A percentile compares a stretch with the other conserved stretches of the same genome.
Evolutionary conservation across 2,797 vertebrate genomes (phyloP).

Genomic region (Synanceia verrucosa): DNA sequence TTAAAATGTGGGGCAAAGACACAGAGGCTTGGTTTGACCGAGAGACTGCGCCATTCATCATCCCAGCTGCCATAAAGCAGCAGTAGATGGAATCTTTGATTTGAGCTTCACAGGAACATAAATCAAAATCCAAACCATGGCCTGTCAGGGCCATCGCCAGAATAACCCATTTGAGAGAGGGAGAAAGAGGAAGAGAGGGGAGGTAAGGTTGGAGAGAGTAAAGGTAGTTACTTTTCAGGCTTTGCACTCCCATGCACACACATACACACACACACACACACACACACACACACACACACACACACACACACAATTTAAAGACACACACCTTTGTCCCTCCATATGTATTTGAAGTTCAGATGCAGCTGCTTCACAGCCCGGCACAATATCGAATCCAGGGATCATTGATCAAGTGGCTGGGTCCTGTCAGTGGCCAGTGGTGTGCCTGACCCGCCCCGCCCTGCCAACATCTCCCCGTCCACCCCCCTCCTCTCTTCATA

Average conservation of each 20-base stretch:
- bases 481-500: constrained; percentile 65
- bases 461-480: constrained; percentile 65
- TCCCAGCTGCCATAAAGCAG: constrained; percentile 99
- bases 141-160: constrained; percentile 97
- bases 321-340: constrained; percentile 67
- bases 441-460: constrained; percentile 79
- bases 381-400: constrained; percentile 73
- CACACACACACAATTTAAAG: constrained; percentile 55
- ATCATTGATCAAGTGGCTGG: constrained; percentile 84
- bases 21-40: constrained; percentile 97
- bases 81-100: constrained; percentile 99
- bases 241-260: constrained; percentile 51
- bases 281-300: constrained; percentile 10
- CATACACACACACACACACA: background rate
- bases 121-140: constrained; percentile 99
- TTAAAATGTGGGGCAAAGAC: constrained; percentile 99
- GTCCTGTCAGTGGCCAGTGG: constrained; percentile 82
- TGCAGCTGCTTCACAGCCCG: constrained; percentile 71
- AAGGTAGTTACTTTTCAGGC: constrained; percentile 80
- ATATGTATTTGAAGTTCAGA: constrained; percentile 73
- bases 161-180: constrained; percentile 97
- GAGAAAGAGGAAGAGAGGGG: constrained; percentile 73
- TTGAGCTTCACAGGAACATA: constrained; percentile 99
- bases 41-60: constrained; percentile 99
- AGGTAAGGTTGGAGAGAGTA: constrained; percentile 75